Evolutionary conservation across 2,113 vertebrate species (phyloP), one percentile per base, ranked within the genome.

Genomic region (Sula dactylatra): DNA sequence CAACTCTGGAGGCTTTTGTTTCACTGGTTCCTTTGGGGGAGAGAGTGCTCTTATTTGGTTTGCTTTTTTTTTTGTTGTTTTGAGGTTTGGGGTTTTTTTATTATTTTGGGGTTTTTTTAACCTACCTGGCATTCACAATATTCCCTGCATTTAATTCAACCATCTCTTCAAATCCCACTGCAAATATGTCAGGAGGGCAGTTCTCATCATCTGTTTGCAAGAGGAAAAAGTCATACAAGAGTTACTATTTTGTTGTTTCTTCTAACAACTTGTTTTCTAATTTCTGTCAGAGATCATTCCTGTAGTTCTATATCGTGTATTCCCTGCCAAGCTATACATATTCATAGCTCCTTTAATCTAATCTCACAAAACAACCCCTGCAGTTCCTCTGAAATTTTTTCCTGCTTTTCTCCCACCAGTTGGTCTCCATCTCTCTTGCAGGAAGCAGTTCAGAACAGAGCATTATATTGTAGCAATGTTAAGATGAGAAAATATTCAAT

Each of bases 161-260:
- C 98, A 99, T 99, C 89, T 99, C 98, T 92, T 99, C 98, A 94
- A 99, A 99, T 49, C 98, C 98, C 76, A 99, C 97, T 27, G 98
- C 98, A 98, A 98, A 99, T 89, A 99, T 94, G 61, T 99, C 98
- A 87, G 97, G 97, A 7, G 98, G 98, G 93, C 91, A 96, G 93
- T 78, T 91, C 27, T 97, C 96, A 29, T 98, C 97, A 85, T 96
- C 98, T 98, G 74, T 64, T 38, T 56, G 56, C 44, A 97, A 91
- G 80, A 73, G 42, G 45, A n/a, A 79, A 88, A 94, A 82, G 71
- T 79, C 72, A 95, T 26, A 56, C 19, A 78, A 87, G 78, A 92
- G 79, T 79, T 73, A 96, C 44, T 84, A 56, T 78, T 93, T 58
- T 79, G 62, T 69, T 92, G 54, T 56, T 91, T 93, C 42, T 89